A percentile compares a stretch with the other conserved stretches of the same genome.
These are phyloP conservation scores for Rousettus leschenaultii DNA, from an alignment of 2,113 vertebrate species.

Conservation along the genomic window DNA sequence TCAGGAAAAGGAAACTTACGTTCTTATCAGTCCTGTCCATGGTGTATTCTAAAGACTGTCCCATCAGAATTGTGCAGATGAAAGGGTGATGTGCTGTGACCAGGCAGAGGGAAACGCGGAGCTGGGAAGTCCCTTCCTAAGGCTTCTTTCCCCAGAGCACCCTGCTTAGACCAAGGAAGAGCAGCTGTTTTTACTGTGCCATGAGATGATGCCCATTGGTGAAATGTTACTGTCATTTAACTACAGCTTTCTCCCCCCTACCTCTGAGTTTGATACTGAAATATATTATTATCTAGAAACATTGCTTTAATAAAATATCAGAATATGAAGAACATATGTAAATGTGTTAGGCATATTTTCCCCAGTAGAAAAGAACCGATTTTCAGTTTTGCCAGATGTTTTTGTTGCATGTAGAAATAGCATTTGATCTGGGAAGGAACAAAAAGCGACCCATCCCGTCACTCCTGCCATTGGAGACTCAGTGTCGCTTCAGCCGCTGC, in stretches of 20 bases:
- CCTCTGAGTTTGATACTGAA: background rate
- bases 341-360: slow-evolving; percentile 4
- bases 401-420: slow-evolving; percentile 2
- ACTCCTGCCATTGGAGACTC: background rate
- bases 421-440: slow-evolving; percentile 51
- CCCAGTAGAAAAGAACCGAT: background rate
- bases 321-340: background rate
- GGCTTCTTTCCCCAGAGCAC: background rate
- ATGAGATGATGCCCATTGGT: background rate
- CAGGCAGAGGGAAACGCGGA: background rate
- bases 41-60: background rate
- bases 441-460: background rate
- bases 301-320: background rate
- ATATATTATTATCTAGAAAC: background rate
- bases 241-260: background rate
- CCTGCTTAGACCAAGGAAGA: background rate
- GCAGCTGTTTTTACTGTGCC: background rate
- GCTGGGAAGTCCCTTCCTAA: background rate
- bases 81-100: background rate
- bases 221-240: slow-evolving; percentile 37
- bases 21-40: background rate
- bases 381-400: slow-evolving; percentile 44
- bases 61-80: background rate
- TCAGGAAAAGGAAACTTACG: background rate
- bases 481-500: slow-evolving; percentile 6